Conservation (phyloP, 1,140 invertebrate genomes). For the Adoxophyes honmai region DNA sequence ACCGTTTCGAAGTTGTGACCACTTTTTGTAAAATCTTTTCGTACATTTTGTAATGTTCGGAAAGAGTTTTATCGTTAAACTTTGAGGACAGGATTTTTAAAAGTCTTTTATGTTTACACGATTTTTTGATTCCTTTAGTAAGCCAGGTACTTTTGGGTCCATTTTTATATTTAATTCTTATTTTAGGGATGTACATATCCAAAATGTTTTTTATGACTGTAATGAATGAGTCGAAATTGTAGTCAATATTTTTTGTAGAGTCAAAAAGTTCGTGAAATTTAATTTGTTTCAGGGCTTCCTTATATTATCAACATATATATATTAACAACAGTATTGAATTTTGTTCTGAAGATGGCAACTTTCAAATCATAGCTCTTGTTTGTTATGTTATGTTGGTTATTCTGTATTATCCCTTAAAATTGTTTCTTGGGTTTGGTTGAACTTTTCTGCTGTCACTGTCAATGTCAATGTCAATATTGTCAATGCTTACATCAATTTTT, state of each 20-base stretch:
- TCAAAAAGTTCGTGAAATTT: not conserved
- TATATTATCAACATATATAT: too few relatives aligned
- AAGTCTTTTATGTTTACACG: slow-evolving; percentile 1
- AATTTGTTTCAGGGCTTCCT: not conserved
- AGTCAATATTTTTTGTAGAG: not conserved
- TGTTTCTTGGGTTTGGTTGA: too few relatives aligned
- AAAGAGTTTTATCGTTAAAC: not conserved
- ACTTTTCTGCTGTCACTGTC: too few relatives aligned
- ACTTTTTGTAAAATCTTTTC: slow-evolving; percentile 3
- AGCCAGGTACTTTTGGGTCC: not conserved
- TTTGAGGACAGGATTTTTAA: not conserved
- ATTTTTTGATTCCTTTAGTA: not conserved
- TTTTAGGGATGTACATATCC: slow-evolving; percentile 2
- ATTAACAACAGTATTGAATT: too few relatives aligned
- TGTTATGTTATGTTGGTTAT: too few relatives aligned
- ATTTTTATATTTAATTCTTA: not conserved
- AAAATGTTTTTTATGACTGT: not conserved
- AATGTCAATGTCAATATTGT: too few relatives aligned
- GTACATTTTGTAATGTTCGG: not conserved
- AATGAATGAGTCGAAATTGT: not conserved
- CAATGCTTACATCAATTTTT: too few relatives aligned
- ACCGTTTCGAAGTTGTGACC: not conserved
- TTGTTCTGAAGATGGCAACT: too few relatives aligned
- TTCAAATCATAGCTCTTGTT: too few relatives aligned
- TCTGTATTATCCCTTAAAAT: too few relatives aligned